Evolutionary conservation across 2,113 vertebrate genomes (phyloP).

Genomic region (Chionomys nivalis): DNA sequence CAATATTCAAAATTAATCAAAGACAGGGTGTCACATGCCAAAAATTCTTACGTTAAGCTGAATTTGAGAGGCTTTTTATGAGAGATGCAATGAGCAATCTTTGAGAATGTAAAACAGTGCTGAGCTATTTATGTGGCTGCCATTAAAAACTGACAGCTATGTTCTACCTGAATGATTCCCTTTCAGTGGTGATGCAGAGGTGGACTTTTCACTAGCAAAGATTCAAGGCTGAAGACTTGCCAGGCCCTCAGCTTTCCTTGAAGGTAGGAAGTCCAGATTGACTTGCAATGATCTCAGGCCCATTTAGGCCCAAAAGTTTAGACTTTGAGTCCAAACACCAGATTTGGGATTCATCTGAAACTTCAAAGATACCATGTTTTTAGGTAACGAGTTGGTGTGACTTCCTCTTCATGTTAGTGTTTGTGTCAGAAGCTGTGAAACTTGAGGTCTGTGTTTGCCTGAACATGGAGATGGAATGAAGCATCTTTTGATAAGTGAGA

Average conservation of each 20-base stretch:
- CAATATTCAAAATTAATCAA: constrained; percentile 28
- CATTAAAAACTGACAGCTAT: constrained; percentile 45
- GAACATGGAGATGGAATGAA: neutral
- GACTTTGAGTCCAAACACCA: neutral
- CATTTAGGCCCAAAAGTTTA: neutral
- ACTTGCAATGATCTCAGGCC: neutral
- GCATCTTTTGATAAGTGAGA: neutral
- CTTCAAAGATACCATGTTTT: neutral
- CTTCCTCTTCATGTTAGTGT: neutral
- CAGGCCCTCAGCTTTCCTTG: neutral
- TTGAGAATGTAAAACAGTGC: constrained; percentile 37
- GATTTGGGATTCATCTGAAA: neutral
- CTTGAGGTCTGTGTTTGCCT: neutral
- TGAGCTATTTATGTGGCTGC: neutral
- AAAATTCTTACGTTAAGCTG: constrained; percentile 48
- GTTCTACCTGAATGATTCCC: neutral
- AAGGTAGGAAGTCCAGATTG: neutral
- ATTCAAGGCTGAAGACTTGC: neutral
- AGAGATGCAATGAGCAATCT: neutral
- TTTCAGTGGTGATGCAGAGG: neutral
- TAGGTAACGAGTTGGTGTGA: neutral
- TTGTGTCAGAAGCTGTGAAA: neutral
- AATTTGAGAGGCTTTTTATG: neutral
- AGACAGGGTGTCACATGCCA: neutral
- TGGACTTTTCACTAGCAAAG: neutral